phyloP scores from a whole-genome alignment of 2,888 invertebrate genomes.

The Melieria crassipennis region DNA sequence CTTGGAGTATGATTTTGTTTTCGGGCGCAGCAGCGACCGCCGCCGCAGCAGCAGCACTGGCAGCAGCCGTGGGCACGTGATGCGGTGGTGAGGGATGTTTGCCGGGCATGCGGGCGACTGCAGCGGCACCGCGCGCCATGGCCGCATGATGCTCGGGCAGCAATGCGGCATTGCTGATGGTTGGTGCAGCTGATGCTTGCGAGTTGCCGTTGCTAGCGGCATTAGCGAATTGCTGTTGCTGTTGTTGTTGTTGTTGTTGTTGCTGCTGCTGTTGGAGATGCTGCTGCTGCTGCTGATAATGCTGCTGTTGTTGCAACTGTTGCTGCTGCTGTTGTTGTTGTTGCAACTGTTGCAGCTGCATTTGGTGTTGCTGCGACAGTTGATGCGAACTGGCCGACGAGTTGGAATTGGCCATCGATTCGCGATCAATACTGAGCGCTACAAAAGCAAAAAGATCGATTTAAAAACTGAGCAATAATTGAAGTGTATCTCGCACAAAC shows the following conservation, averaged over 20 bases:
- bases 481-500: constrained; percentile 59
- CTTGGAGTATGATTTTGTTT: constrained; percentile 66
- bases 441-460: constrained; percentile 2
- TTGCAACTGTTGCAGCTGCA: constrained; percentile 48
- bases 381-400: constrained; percentile 55
- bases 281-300: constrained; percentile 14
- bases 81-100: constrained; percentile 20
- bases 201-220: constrained; percentile 26
- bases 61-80: constrained; percentile 12
- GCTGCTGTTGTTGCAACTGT: constrained; percentile 45
- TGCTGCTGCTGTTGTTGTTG: constrained; percentile 38
- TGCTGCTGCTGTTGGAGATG: constrained; percentile 39
- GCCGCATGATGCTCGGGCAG: constrained; percentile 12
- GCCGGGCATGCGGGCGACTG: neutral
- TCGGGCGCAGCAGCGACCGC: constrained; percentile 37
- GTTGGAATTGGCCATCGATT: constrained; percentile 56
- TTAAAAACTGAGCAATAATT: neutral
- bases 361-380: constrained; percentile 47
- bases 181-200: constrained; percentile 29
- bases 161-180: constrained; percentile 25
- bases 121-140: neutral
- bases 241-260: constrained; percentile 39
- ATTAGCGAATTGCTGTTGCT: constrained; percentile 35
- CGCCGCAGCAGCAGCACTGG: constrained; percentile 33
- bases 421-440: constrained; percentile 64